Base-by-base conservation (phyloP, 2,113 vertebrate species). In the Grammomys dolichurus region DNA sequence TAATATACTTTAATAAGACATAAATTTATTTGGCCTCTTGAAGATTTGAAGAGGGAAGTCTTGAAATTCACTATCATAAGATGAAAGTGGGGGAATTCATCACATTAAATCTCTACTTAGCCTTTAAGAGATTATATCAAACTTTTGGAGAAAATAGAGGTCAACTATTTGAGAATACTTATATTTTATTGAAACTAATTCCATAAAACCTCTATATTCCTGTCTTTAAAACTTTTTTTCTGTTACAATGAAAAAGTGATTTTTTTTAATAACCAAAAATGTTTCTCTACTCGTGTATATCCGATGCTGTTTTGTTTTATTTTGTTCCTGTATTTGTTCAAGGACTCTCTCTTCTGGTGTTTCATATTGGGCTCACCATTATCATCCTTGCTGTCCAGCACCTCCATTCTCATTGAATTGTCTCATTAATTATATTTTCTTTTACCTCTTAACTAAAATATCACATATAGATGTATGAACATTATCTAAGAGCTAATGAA, bases 131-230 rank as follows among this genome's bases (percentile, higher is more conserved):
- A 69, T 3, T 17, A 5, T 86, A 81, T 81, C 95, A 24, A 65
- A 43, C 1, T 89, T 70, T 91, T 90, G 69, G 36, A 94, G 58
- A 86, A 76, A 89, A 78, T 36, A 40, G 56, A 93, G 86, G 17
- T 24, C 7, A 87, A 78, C 4, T 26, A 24, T 24, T 87, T 63
- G 36, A 90, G 36, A 84, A 60, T 13, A 82, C 17, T 13, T 73
- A 77, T 36, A 91, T 95, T 69, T 89, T 77, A 43, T 87, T 75
- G 12, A 54, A 87, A 80, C 3, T 16, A 87, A 73, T 43, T 46
- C 17, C 33, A 75, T 16, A 70, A 40, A 77, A 6, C 1, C 1
- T 77, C 56, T 36, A 1, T 91, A n/a, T 5, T 70, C 2, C 24
- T 84, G 36, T 43, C 58, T 88, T 17, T 60, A 73, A 19, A 22